These are phyloP conservation scores for Parnassius smintheus DNA, from an alignment of 2,888 invertebrate species.

Conservation along the genomic window DNA sequence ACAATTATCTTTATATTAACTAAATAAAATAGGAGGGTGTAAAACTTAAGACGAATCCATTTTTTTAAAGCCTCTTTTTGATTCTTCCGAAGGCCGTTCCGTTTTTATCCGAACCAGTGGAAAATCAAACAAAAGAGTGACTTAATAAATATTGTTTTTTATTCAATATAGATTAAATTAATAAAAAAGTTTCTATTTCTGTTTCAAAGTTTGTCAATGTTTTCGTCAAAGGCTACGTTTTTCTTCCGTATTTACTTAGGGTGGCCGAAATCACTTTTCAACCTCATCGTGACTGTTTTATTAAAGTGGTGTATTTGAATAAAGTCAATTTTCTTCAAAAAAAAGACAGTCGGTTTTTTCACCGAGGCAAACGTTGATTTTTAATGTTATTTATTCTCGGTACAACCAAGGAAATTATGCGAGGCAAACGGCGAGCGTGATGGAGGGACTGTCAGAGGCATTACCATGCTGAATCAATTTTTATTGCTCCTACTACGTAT, in stretches of 20 bases:
- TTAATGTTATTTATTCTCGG: slow-evolving; percentile 67
- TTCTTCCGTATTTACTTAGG: slow-evolving; percentile 12
- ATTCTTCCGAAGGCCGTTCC: no score
- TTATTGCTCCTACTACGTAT: slow-evolving; percentile 47
- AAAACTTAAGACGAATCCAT: no score
- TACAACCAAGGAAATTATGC: slow-evolving; percentile 65
- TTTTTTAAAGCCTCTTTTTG: no score
- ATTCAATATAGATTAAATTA: not conserved
- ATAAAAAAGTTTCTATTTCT: not conserved
- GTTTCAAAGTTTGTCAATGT: slow-evolving; percentile 1
- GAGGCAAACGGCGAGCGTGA: slow-evolving; percentile 61
- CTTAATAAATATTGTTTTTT: not conserved
- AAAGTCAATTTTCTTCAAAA: slow-evolving; percentile 19
- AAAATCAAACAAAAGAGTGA: no score
- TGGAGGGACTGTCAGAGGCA: slow-evolving; percentile 65
- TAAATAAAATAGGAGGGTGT: no score
- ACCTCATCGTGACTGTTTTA: slow-evolving; percentile 16
- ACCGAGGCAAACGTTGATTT: slow-evolving; percentile 54
- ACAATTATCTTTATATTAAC: no score
- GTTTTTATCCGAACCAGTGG: no score
- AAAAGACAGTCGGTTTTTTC: slow-evolving; percentile 33
- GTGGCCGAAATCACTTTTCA: not conserved
- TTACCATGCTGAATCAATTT: slow-evolving; percentile 70
- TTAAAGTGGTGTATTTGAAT: slow-evolving; percentile 18
- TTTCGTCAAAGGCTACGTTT: not conserved